Evolutionary conservation across 2,797 vertebrate species (phyloP).

Genomic region (Triplophysa bombifrons): DNA sequence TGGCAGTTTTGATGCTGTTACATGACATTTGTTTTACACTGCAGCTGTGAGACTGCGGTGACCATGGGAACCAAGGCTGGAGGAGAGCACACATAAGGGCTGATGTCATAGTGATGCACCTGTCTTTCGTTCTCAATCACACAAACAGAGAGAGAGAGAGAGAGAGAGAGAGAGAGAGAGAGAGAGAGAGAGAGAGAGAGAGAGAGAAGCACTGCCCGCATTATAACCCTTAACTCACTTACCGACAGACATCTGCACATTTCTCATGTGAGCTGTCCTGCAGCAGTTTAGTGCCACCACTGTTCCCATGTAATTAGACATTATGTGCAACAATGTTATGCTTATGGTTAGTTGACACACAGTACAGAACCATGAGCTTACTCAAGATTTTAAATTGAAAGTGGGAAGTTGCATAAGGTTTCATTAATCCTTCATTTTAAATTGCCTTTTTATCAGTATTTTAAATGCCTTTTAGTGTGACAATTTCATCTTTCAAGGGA

Average conservation of each 20-base stretch:
- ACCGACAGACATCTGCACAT: conserved; percentile 72
- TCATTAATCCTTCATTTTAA: no score
- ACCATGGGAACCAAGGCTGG: conserved; percentile 67
- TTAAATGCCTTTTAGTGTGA: no score
- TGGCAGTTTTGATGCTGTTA: conserved; percentile 51
- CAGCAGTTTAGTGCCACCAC: conserved; percentile 16
- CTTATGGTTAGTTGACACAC: background rate
- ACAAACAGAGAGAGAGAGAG: conserved; percentile 34
- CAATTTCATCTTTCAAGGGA: no score
- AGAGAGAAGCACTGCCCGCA: conserved; percentile 29
- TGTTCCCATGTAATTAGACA: conserved; percentile 50
- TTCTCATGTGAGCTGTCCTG: conserved; percentile 46
- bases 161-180: background rate
- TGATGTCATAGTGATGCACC: conserved; percentile 76
- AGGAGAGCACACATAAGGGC: conserved; percentile 58
- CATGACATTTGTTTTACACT: conserved; percentile 55
- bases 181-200: conserved; percentile 31
- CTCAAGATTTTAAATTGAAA: background rate
- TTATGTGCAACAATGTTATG: conserved; percentile 35
- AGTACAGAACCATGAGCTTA: background rate
- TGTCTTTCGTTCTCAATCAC: conserved; percentile 67
- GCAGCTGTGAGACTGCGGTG: conserved; percentile 59
- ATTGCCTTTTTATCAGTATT: no score
- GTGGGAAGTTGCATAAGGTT: background rate
- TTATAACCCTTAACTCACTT: conserved; percentile 67